These are phyloP conservation scores for Picus viridis DNA, from an alignment of 2,797 vertebrate species.

Conservation along the genomic window DNA sequence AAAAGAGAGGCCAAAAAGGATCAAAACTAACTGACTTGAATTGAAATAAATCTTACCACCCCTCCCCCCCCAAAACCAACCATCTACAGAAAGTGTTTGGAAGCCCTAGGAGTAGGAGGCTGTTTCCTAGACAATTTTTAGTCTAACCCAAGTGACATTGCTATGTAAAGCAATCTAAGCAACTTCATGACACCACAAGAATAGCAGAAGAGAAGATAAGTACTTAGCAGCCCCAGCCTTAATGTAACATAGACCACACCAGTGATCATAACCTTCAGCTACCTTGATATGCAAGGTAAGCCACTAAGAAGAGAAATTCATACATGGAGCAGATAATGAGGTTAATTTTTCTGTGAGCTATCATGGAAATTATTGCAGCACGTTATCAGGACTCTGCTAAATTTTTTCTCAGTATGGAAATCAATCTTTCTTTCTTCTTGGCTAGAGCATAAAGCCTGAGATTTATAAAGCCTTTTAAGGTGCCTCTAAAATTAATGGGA, in stretches of 20 bases:
- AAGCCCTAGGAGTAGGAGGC: not conserved
- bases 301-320: constrained; percentile 47
- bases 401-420: constrained; percentile 47
- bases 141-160: not conserved
- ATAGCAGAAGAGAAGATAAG: not conserved
- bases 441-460: constrained; percentile 54
- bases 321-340: constrained; percentile 43
- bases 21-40: constrained; percentile 34
- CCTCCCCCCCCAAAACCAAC: not conserved
- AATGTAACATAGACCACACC: constrained; percentile 19
- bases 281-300: constrained; percentile 52
- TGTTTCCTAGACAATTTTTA: not conserved
- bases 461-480: constrained; percentile 71
- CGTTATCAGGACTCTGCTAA: constrained; percentile 52
- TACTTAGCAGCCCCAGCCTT: constrained; percentile 3
- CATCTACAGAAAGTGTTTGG: not conserved
- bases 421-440: constrained; percentile 60
- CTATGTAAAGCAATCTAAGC: not conserved
- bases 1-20: constrained; percentile 26
- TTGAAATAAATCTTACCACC: not conserved
- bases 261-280: constrained; percentile 46
- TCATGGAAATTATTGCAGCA: constrained; percentile 46
- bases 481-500: constrained; percentile 71
- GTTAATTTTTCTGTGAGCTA: constrained; percentile 61
- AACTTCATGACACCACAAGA: constrained; percentile 9